These are phyloP conservation scores for Tragelaphus oryx DNA, from an alignment of 2,797 vertebrate species.

Conservation along the genomic window DNA sequence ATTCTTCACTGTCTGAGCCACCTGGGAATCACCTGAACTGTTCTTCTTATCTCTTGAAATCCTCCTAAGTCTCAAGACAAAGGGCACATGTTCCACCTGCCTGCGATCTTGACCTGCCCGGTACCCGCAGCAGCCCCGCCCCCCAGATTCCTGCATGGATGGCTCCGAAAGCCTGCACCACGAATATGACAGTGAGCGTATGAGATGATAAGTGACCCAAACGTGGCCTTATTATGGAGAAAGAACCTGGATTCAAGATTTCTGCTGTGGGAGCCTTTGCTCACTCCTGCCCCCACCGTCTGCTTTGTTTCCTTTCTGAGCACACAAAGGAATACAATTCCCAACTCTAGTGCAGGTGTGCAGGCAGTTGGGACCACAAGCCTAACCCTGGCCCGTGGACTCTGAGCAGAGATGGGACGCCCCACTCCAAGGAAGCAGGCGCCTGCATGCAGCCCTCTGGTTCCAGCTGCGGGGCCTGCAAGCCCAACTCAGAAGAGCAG, in stretches of 20 bases:
- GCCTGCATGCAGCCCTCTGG: accelerated
- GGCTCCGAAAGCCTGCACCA: background rate
- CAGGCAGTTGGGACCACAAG: accelerated
- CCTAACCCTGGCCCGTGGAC: accelerated
- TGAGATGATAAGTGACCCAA: accelerated
- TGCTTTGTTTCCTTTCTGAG: background rate
- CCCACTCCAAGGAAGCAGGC: background rate
- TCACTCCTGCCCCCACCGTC: accelerated
- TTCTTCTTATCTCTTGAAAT: background rate
- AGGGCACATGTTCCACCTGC: background rate
- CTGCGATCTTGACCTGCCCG: accelerated
- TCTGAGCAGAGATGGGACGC: background rate
- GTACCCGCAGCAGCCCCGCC: accelerated
- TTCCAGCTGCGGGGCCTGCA: background rate
- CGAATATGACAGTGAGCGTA: accelerated
- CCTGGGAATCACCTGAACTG: background rate
- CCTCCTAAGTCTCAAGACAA: background rate
- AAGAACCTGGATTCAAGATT: background rate
- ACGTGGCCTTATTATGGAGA: accelerated
- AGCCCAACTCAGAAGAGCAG: accelerated
- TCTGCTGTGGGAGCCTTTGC: no score
- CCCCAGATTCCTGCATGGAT: accelerated
- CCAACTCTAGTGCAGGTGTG: no score
- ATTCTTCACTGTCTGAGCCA: background rate
- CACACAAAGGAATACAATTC: background rate